phyloP scores from a whole-genome alignment of 2,797 vertebrate species.

The Cryptoblepharus egeriae region DNA sequence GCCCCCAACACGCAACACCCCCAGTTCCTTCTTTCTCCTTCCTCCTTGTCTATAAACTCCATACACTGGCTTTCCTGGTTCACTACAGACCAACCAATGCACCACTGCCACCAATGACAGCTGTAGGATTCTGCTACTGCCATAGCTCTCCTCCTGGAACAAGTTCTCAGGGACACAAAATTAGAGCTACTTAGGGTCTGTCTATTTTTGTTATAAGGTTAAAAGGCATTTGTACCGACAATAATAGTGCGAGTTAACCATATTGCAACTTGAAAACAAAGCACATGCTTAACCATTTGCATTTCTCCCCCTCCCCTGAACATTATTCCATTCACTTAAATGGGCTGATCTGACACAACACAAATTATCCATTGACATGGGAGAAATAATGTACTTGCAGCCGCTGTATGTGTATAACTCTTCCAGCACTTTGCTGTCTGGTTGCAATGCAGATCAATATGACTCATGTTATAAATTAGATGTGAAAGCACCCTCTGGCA shows the following conservation, averaged over 20 bases:
- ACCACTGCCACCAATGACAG: too few relatives aligned
- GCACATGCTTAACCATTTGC: neutral
- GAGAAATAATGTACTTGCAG: conserved; percentile 11
- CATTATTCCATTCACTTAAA: neutral
- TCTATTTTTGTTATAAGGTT: neutral
- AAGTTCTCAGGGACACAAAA: neutral
- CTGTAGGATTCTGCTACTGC: neutral
- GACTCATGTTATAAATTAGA: conserved; percentile 20
- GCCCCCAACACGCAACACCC: too few relatives aligned
- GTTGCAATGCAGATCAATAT: conserved; percentile 27
- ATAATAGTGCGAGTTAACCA: neutral
- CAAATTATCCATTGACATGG: conserved; percentile 25
- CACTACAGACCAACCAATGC: too few relatives aligned
- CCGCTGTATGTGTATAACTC: conserved; percentile 2
- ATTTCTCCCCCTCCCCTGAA: neutral
- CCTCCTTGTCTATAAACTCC: too few relatives aligned
- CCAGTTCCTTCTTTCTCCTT: too few relatives aligned
- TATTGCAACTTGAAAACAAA: neutral
- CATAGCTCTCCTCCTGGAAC: neutral
- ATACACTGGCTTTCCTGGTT: too few relatives aligned
- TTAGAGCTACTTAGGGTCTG: neutral
- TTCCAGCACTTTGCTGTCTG: conserved; percentile 16
- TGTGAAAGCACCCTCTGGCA: conserved; percentile 3
- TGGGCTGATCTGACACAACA: neutral
- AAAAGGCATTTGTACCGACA: neutral